These are phyloP conservation scores for Aplysia californica DNA, from an alignment of 1,140 invertebrate genomes.

Conservation along the genomic window DNA sequence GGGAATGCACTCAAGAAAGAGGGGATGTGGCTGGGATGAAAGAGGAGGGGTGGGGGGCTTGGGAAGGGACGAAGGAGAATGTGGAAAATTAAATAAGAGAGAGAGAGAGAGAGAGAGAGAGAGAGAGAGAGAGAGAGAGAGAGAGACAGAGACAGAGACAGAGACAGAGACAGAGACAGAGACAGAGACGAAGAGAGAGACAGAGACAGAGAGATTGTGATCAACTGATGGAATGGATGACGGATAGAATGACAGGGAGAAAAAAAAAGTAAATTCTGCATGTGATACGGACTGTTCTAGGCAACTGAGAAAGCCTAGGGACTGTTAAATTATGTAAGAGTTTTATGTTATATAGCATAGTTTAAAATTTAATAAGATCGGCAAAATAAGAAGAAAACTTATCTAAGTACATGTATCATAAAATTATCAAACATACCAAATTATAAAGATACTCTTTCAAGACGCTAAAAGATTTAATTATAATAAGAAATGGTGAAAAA, in stretches of 20 bases:
- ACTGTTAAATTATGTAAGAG: neutral
- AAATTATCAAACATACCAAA: too few relatives aligned
- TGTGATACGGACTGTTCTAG: neutral
- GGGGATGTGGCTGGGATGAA: neutral
- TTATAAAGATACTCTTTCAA: too few relatives aligned
- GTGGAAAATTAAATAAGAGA: neutral
- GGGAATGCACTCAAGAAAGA: too few relatives aligned
- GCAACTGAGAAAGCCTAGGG: neutral
- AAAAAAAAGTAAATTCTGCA: neutral
- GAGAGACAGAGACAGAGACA: constrained; percentile 23
- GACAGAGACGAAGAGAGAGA: constrained; percentile 18
- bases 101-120: constrained; percentile 16
- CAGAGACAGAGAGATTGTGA: constrained; percentile 3
- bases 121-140: constrained; percentile 28
- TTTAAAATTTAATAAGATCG: too few relatives aligned
- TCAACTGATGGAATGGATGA: too few relatives aligned
- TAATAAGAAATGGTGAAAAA: too few relatives aligned
- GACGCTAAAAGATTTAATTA: too few relatives aligned
- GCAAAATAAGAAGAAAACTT: too few relatives aligned
- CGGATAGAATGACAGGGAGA: too few relatives aligned
- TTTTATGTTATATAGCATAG: neutral
- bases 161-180: constrained; percentile 22
- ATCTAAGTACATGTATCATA: too few relatives aligned
- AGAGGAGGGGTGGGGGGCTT: neutral
- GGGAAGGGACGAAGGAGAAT: neutral